Evolutionary conservation across 2,797 vertebrate genomes (phyloP), one percentile per base, ranked within the genome.

Genomic region (Agapornis canus): DNA sequence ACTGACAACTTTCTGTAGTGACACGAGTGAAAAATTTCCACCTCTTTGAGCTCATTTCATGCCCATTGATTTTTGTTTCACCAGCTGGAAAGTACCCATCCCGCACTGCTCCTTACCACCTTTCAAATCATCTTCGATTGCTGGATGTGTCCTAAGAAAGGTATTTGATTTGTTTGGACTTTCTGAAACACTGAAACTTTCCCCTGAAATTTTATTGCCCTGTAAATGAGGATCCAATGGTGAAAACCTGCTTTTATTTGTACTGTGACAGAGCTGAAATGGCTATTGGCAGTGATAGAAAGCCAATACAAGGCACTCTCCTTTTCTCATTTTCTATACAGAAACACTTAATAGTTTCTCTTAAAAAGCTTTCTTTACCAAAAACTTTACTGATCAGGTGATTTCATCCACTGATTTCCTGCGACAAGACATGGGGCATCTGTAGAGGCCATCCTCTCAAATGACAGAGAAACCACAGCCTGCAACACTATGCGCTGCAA

Each of bases 401-500:
- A 35, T n/a, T 52, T 70, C 37, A 29, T 52, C 76, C 17, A 12
- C 59, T 72, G 4, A 4, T 64, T 69, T 76, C 26, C n/a, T 72
- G 48, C 35, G 43, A 26, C 18, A 27, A 39, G 31, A 19, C 31
- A 61, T 2, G 9, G 45, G 8, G 40, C 39, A 12, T 3, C 11
- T 10, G 22, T 0, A 32, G 63, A 47, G 45, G 39, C 17, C 4
- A 2, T 15, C 65, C 56, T 51, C 19, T 31, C 42, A 21, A 7
- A 20, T 0, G 22, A 45, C 4, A 22, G 56, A 40, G 65, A 42
- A 90, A 47, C 37, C 60, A 9, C 37, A 26, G 54, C 56, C 16
- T 2, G 10, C 29, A 18, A 29, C 1, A 1, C 47, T 8, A 32
- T 0, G 1, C 0, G 0, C 47, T 27, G 45, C 19, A 32, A 15